A percentile compares a stretch with the other conserved stretches of the same genome.
Conservation (phyloP, 2,113 vertebrate species). For the Heliornis fulica region DNA sequence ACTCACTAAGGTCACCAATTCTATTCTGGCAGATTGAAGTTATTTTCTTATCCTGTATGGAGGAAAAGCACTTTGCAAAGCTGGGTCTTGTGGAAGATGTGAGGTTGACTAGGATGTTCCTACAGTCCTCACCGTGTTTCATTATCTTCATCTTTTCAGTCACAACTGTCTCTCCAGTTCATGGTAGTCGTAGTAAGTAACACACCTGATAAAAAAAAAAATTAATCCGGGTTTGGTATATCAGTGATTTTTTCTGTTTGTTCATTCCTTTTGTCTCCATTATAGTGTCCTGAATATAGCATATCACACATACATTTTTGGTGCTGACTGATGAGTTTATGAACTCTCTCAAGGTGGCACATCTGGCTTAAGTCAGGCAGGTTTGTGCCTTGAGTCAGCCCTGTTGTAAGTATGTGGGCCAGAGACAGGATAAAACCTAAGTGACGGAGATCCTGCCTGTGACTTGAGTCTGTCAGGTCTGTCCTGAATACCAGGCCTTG, state of each 20-base stretch:
- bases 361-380: neutral
- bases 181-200: neutral
- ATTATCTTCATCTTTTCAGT: neutral
- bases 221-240: neutral
- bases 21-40: neutral
- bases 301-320: neutral
- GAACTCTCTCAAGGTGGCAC: neutral
- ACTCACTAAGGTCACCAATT: neutral
- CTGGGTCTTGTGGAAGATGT: neutral
- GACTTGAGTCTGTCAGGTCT: neutral
- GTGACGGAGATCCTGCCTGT: neutral
- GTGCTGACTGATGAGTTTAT: neutral
- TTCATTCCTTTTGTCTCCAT: neutral
- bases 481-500: neutral
- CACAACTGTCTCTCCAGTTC: neutral
- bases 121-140: neutral
- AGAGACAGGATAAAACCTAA: neutral
- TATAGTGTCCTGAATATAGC: neutral
- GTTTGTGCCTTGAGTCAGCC: neutral
- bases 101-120: neutral
- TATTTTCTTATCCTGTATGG: neutral
- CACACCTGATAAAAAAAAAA: neutral
- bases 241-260: neutral
- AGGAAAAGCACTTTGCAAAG: neutral
- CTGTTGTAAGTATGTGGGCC: neutral